A percentile compares a stretch with the other conserved stretches of the same genome.
phyloP scores from a whole-genome alignment of 1,140 invertebrate species.

The Drosophila quadrilineata region DNA sequence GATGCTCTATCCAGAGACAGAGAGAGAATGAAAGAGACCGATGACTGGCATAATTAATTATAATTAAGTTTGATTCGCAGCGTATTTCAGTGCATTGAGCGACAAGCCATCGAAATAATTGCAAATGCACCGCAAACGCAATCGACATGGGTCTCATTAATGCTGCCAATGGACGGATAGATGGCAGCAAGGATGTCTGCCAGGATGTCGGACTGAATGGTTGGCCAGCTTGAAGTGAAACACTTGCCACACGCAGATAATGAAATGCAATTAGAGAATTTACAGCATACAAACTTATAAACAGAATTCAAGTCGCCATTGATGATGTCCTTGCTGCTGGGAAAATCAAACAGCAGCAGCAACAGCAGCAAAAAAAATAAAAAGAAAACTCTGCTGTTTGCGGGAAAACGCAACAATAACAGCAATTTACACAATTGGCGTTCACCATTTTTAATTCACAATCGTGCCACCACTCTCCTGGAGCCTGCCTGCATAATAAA shows the following conservation, averaged over 20 bases:
- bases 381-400: conserved; percentile 4
- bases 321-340: no score
- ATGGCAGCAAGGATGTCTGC: no score
- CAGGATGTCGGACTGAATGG: no score
- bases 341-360: no score
- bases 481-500: conserved; percentile 55
- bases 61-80: no score
- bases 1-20: no score
- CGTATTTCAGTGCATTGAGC: conserved; percentile 6
- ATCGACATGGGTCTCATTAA: conserved; percentile 42
- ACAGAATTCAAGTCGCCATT: background rate
- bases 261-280: conserved; percentile 72
- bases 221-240: conserved; percentile 11
- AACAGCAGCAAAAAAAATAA: conserved; percentile 11
- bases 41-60: no score
- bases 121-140: conserved; percentile 41
- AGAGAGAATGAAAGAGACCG: no score
- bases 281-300: conserved; percentile 9
- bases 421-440: conserved; percentile 55
- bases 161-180: conserved; percentile 12
- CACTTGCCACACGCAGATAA: conserved; percentile 52
- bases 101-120: conserved; percentile 54
- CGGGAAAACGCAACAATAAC: conserved; percentile 60
- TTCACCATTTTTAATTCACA: conserved; percentile 9
- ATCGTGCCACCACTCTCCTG: background rate